These are phyloP conservation scores for Formica aserva DNA, from an alignment of 2,888 invertebrate genomes.

Conservation along the genomic window DNA sequence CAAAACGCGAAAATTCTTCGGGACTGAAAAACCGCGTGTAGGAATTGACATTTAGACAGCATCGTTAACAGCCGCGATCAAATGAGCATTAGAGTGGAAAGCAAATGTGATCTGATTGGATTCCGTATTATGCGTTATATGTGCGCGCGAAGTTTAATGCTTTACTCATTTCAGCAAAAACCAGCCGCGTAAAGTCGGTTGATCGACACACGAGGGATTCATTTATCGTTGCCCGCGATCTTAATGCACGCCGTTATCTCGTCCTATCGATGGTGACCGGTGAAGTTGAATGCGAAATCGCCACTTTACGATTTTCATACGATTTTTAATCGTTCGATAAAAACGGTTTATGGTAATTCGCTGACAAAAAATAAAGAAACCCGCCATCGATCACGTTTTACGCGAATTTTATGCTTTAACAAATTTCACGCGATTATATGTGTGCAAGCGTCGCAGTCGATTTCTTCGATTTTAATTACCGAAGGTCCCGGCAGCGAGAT, in stretches of 20 bases:
- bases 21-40: background rate
- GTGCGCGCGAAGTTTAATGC: slow-evolving; percentile 20
- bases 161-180: slow-evolving; percentile 54
- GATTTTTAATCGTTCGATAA: slow-evolving; percentile 24
- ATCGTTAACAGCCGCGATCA: slow-evolving; percentile 39
- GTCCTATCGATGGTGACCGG: slow-evolving; percentile 46
- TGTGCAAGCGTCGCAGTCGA: slow-evolving; percentile 25
- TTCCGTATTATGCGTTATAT: slow-evolving; percentile 8
- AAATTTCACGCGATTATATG: background rate
- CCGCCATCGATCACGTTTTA: background rate
- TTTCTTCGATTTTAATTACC: slow-evolving; percentile 50
- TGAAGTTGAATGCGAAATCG: slow-evolving; percentile 58
- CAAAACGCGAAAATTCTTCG: slow-evolving; percentile 31
- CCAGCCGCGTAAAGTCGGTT: slow-evolving; percentile 9
- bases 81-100: slow-evolving; percentile 42
- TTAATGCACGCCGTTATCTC: slow-evolving; percentile 60
- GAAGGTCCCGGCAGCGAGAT: slow-evolving; percentile 32
- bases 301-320: slow-evolving; percentile 44
- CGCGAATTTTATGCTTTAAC: slow-evolving; percentile 28
- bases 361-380: background rate
- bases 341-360: background rate
- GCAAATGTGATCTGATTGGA: slow-evolving; percentile 43
- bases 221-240: slow-evolving; percentile 61
- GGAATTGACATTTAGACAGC: slow-evolving; percentile 54
- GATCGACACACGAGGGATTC: slow-evolving; percentile 53